Evolutionary conservation across 2,113 vertebrate genomes (phyloP).

Genomic region (Ranitomeya imitator): DNA sequence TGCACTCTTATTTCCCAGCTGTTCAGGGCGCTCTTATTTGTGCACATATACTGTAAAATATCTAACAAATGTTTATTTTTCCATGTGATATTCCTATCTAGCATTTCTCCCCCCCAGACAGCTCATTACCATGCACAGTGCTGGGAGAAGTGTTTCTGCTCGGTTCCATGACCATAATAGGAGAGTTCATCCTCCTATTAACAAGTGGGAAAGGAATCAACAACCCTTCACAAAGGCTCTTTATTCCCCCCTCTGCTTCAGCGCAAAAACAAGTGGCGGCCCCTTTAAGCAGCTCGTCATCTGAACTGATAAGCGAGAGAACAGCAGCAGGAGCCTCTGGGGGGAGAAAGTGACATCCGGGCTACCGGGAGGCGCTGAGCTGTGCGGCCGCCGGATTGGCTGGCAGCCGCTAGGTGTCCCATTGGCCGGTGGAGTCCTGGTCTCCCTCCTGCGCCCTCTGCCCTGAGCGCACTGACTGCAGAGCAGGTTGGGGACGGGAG

Average conservation of each 20-base stretch:
- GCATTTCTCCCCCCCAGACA: too few species aligned
- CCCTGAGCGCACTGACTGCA: conserved; percentile 24
- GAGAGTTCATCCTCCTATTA: neutral
- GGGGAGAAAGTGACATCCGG: conserved; percentile 52
- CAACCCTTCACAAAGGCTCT: conserved; percentile 5
- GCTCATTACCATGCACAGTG: neutral
- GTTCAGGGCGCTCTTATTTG: too few species aligned
- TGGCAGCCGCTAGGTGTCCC: conserved; percentile 36
- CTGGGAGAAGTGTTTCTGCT: neutral
- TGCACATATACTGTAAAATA: too few species aligned
- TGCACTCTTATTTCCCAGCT: too few species aligned
- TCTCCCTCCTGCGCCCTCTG: conserved; percentile 43
- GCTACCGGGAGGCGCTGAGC: conserved; percentile 37
- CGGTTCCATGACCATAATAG: neutral
- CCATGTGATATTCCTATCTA: too few species aligned
- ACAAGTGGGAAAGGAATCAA: conserved; percentile 5
- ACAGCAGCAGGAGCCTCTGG: conserved; percentile 28
- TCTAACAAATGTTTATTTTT: too few species aligned
- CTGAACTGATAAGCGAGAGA: conserved; percentile 31
- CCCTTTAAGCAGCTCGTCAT: conserved; percentile 46
- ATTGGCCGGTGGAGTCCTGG: conserved; percentile 43
- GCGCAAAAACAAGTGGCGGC: conserved; percentile 19
- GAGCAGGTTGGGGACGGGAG: conserved; percentile 37
- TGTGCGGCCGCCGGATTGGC: conserved; percentile 30
- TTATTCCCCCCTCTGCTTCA: neutral